phyloP scores from a whole-genome alignment of 92 coral and sea anemone genomes.

The Porites evermanni region DNA sequence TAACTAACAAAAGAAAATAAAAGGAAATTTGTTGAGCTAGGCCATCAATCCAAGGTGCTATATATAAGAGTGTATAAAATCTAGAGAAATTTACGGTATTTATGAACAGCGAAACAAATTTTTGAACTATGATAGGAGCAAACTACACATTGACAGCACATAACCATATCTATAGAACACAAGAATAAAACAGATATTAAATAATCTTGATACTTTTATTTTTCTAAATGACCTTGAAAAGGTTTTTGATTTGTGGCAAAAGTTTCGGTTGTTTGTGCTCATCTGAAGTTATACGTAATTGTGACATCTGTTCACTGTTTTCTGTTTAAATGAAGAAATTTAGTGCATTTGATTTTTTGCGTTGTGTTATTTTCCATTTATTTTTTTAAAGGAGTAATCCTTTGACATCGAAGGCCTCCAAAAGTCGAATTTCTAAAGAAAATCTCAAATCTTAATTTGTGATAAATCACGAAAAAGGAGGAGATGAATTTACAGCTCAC shows the following conservation, averaged over 20 bases:
- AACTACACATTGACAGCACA: background rate
- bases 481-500: no score
- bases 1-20: no score
- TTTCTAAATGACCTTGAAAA: background rate
- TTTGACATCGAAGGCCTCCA: background rate
- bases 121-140: background rate
- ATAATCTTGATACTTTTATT: background rate
- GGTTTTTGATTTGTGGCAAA: background rate
- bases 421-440: background rate
- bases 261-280: no score
- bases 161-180: background rate
- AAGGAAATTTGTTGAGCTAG: no score
- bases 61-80: no score
- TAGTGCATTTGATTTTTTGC: background rate
- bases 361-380: background rate
- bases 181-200: background rate
- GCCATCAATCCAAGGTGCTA: no score
- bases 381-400: background rate
- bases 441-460: background rate
- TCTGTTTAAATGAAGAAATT: background rate
- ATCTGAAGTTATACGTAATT: background rate
- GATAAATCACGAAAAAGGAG: no score
- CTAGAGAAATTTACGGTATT: background rate
- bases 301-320: background rate
- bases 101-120: background rate